phyloP scores from a whole-genome alignment of 2,113 vertebrate species.

The Scophthalmus maximus region DNA sequence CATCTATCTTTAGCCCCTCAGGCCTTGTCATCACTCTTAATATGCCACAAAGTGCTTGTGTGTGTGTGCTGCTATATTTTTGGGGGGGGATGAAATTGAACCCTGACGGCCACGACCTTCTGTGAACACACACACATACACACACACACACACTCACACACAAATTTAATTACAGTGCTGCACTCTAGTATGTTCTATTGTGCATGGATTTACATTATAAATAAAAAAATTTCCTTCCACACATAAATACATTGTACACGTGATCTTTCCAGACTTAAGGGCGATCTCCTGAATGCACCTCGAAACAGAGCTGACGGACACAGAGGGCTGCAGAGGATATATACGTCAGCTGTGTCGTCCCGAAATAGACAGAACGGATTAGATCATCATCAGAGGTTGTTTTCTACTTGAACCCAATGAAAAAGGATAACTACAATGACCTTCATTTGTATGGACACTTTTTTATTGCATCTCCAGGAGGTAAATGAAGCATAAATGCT shows the following conservation, averaged over 20 bases:
- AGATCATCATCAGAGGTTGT: not conserved
- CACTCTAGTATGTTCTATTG: not conserved
- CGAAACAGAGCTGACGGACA: not conserved
- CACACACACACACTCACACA: not conserved
- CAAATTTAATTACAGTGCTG: not conserved
- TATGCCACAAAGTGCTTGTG: conserved; percentile 45
- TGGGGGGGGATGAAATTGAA: conserved; percentile 56
- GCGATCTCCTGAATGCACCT: conserved; percentile 15
- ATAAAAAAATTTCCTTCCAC: not conserved
- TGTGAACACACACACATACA: conserved; percentile 28
- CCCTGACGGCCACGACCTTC: conserved; percentile 25
- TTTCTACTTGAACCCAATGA: too few species aligned
- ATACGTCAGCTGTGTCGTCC: conserved; percentile 12
- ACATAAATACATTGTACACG: not conserved
- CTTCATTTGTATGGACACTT: too few species aligned
- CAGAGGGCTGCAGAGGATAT: not conserved
- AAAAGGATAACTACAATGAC: too few species aligned
- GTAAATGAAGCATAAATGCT: too few species aligned
- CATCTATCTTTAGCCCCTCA: conserved; percentile 63
- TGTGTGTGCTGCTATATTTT: conserved; percentile 59
- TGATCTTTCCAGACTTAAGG: not conserved
- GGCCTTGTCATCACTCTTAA: conserved; percentile 45
- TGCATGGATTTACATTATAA: not conserved
- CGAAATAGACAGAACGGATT: not conserved
- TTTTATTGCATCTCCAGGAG: too few species aligned